Percentiles rank a stretch among this genome's conserved stretches.
Evolutionary conservation across 37 sponge, comb jelly and placozoan species (phyloP).

Genomic region (Hormiphora californensis): DNA sequence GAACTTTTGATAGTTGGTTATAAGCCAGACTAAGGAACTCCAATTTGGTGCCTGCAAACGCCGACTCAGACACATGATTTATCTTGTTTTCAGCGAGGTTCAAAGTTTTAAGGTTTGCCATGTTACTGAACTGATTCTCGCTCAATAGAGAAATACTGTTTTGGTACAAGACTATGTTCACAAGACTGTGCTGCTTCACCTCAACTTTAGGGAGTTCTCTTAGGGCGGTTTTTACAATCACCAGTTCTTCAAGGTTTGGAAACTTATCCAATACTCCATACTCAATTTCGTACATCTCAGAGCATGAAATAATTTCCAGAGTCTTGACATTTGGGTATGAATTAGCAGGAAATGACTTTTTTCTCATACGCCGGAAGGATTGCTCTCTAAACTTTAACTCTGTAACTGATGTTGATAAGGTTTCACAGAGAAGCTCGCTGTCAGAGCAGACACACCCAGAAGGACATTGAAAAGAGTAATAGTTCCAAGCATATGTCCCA

Average conservation of each 20-base stretch:
- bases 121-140: background rate
- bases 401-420: background rate
- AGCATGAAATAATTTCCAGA: background rate
- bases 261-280: background rate
- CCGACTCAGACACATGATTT: background rate
- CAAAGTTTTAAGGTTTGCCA: background rate
- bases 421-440: background rate
- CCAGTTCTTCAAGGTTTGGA: background rate
- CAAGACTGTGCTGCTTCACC: background rate
- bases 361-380: background rate
- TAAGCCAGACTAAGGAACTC: background rate
- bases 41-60: background rate
- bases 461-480: background rate
- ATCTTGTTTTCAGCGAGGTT: constrained; percentile 27
- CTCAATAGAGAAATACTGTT: background rate
- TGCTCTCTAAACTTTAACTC: background rate
- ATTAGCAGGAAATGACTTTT: background rate
- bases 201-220: background rate
- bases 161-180: background rate
- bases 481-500: background rate
- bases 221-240: background rate
- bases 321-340: background rate
- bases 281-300: background rate
- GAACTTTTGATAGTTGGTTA: background rate
- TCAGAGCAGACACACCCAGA: background rate